phyloP scores from a whole-genome alignment of 1,140 invertebrate species.

The Antheraea mylitta region DNA sequence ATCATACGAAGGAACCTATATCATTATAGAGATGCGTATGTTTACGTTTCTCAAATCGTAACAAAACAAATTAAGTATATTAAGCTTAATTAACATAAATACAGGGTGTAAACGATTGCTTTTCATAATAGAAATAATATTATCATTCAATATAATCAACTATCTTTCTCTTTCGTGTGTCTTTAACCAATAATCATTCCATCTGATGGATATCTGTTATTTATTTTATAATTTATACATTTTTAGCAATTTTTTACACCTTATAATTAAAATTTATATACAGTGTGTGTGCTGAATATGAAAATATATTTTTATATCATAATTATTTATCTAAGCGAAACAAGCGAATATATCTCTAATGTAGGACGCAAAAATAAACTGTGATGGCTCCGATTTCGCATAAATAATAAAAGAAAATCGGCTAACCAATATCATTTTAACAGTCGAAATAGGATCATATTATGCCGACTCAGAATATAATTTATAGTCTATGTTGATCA shows the following conservation, averaged over 20 bases:
- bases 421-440: background rate
- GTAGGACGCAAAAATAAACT: constrained; percentile 36
- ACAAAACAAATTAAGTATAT: too few relatives aligned
- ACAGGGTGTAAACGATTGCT: constrained; percentile 54
- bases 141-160: too few relatives aligned
- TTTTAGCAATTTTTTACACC: constrained; percentile 58
- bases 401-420: background rate
- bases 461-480: background rate
- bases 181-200: constrained; percentile 24
- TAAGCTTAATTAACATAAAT: constrained; percentile 31
- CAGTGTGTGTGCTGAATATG: constrained; percentile 42
- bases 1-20: too few relatives aligned
- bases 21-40: too few relatives aligned
- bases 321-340: constrained; percentile 27
- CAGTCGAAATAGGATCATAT: background rate
- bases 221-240: constrained; percentile 24
- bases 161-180: constrained; percentile 14
- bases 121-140: too few relatives aligned
- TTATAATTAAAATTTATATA: constrained; percentile 54
- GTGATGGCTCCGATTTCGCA: background rate
- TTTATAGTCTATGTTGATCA: too few relatives aligned
- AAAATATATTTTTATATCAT: constrained; percentile 39
- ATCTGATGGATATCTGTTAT: constrained; percentile 46
- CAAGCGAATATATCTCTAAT: constrained; percentile 30
- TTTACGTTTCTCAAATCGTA: too few relatives aligned